A percentile compares a stretch with the other conserved stretches of the same genome.
Evolutionary conservation across 2,888 invertebrate genomes (phyloP).

Genomic region (Dasysyrphus albostriatus): DNA sequence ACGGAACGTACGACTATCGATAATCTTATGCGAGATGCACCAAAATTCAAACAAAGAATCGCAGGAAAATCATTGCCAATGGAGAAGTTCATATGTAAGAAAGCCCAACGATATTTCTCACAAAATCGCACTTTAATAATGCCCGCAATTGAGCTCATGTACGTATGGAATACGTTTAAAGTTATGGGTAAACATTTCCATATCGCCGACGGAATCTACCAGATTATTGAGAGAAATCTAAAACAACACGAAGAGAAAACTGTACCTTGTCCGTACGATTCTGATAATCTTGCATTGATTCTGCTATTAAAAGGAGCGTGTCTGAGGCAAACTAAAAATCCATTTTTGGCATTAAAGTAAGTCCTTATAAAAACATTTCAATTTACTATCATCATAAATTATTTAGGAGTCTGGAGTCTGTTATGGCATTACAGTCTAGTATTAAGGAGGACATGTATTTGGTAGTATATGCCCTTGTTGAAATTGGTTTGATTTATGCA

Average conservation of each 20-base stretch:
- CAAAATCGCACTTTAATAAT: slow-evolving; percentile 90
- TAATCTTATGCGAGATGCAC: slow-evolving; percentile 89
- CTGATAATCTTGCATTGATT: slow-evolving; percentile 90
- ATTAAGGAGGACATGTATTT: slow-evolving; percentile 93
- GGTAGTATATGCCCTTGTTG: slow-evolving; percentile 93
- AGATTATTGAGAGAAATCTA: slow-evolving; percentile 86
- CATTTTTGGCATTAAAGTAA: slow-evolving; percentile 91
- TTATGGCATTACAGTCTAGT: slow-evolving; percentile 86
- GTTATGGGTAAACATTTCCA: slow-evolving; percentile 89
- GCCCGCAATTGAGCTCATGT: slow-evolving; percentile 94
- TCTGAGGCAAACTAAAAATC: slow-evolving; percentile 90
- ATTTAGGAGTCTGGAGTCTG: slow-evolving; percentile 79
- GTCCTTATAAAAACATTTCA: slow-evolving; percentile 75
- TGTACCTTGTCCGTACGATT: slow-evolving; percentile 83
- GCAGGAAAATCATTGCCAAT: slow-evolving; percentile 98
- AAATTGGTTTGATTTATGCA: slow-evolving; percentile 92
- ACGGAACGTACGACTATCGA: slow-evolving; percentile 86
- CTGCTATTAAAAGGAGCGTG: slow-evolving; percentile 93
- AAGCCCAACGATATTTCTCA: slow-evolving; percentile 90
- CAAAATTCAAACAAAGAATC: slow-evolving; percentile 93
- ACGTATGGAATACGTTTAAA: slow-evolving; percentile 96
- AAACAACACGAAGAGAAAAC: slow-evolving; percentile 78
- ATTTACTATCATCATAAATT: slow-evolving; percentile 60
- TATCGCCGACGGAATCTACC: slow-evolving; percentile 86
- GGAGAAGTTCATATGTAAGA: slow-evolving; percentile 97